Conservation (phyloP, 2,797 vertebrate genomes). For the Glossophaga mutica region DNA sequence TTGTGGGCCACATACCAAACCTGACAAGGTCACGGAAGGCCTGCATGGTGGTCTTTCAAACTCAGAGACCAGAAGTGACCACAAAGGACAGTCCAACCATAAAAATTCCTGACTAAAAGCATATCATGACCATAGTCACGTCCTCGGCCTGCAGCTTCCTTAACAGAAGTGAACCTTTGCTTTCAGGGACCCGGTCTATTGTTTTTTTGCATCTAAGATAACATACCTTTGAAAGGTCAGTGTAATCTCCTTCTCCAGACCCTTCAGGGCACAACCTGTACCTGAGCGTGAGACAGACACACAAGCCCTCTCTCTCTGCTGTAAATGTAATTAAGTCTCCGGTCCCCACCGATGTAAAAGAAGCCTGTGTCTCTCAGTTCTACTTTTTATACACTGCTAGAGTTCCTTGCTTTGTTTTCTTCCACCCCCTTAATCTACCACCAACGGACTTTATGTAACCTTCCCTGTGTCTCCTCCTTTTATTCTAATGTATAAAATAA, state of each 20-base stretch:
- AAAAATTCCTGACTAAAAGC: not conserved
- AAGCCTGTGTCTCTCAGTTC: not conserved
- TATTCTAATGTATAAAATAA: not conserved
- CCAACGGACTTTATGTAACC: not conserved
- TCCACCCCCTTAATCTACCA: not conserved
- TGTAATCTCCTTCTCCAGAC: not conserved
- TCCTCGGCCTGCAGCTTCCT: not conserved
- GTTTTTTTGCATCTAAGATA: not conserved
- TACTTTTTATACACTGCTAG: not conserved
- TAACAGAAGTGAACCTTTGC: not conserved
- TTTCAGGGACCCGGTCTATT: not conserved
- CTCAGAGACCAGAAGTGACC: not conserved
- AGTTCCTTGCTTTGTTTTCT: not conserved
- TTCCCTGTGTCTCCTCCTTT: not conserved
- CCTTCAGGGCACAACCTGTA: not conserved
- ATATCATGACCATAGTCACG: not conserved
- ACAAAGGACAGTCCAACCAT: not conserved
- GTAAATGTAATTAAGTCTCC: not conserved
- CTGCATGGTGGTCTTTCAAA: not conserved
- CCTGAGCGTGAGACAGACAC: not conserved
- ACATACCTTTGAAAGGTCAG: not conserved
- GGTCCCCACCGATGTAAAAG: not conserved
- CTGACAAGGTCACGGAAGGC: not conserved
- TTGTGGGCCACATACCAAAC: not conserved
- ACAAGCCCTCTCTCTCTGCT: not conserved